A percentile compares a stretch with the other conserved stretches of the same genome.
These are phyloP conservation scores for Acleris holmiana DNA, from an alignment of 2,888 invertebrate genomes.

Conservation along the genomic window DNA sequence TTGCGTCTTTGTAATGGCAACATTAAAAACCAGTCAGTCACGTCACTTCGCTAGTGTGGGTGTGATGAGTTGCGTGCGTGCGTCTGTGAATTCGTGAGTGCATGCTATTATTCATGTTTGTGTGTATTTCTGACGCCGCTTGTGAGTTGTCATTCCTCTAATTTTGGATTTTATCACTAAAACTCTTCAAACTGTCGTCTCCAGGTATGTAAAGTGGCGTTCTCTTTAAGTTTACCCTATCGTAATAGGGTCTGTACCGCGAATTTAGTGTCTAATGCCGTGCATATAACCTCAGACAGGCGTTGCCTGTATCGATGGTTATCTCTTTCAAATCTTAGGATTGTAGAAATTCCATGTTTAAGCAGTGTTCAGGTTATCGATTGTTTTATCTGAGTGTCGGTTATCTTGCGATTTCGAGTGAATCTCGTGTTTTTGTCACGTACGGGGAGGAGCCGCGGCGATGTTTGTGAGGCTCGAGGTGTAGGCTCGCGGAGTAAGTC, in stretches of 20 bases:
- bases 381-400: conserved; percentile 62
- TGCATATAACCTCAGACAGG: conserved; percentile 60
- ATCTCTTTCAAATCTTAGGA: conserved; percentile 39
- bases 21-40: conserved; percentile 64
- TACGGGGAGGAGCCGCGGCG: conserved; percentile 55
- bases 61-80: conserved; percentile 61
- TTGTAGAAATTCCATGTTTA: conserved; percentile 47
- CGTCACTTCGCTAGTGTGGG: conserved; percentile 62
- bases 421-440: conserved; percentile 66
- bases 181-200: conserved; percentile 77
- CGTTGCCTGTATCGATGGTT: conserved; percentile 66
- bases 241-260: conserved; percentile 36
- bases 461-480: conserved; percentile 45
- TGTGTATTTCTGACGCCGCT: conserved; percentile 80
- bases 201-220: conserved; percentile 68
- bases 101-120: conserved; percentile 67
- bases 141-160: conserved; percentile 72
- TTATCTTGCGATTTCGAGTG: conserved; percentile 67
- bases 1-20: conserved; percentile 46
- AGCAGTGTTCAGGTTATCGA: conserved; percentile 49
- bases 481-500: conserved; percentile 46
- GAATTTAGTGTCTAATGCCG: conserved; percentile 28
- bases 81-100: conserved; percentile 65
- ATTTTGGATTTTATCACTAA: conserved; percentile 81
- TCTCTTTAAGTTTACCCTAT: conserved; percentile 40